A percentile compares a stretch with the other conserved stretches of the same genome.
These are phyloP conservation scores for Danionella cerebrum DNA, from an alignment of 2,113 vertebrate genomes.

Conservation along the genomic window DNA sequence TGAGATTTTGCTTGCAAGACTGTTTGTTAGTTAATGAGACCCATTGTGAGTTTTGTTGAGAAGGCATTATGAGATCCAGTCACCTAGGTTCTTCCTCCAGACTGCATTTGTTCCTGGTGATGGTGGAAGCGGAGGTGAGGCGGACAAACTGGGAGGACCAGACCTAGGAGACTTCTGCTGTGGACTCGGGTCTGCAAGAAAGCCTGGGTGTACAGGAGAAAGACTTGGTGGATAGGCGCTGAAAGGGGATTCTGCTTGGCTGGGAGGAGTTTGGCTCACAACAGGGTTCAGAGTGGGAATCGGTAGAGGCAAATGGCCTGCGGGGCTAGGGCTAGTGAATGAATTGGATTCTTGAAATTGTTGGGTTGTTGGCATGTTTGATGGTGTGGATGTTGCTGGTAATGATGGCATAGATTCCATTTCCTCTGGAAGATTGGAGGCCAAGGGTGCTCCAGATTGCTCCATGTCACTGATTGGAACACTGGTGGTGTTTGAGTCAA, in stretches of 20 bases:
- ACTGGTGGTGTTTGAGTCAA: conserved; percentile 24
- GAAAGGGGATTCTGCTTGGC: conserved; percentile 33
- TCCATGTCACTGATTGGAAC: not conserved
- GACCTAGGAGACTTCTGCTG: conserved; percentile 47
- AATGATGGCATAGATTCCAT: conserved; percentile 22
- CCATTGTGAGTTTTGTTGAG: not conserved
- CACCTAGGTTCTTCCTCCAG: conserved; percentile 90
- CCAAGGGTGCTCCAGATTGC: not conserved
- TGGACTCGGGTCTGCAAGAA: conserved; percentile 14
- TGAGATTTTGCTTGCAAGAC: not conserved
- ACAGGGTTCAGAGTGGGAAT: not conserved
- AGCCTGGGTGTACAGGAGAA: conserved; percentile 49
- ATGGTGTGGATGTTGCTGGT: not conserved
- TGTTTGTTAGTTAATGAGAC: not conserved
- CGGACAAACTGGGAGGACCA: conserved; percentile 45
- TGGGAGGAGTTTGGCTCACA: not conserved
- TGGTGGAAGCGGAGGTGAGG: conserved; percentile 55
- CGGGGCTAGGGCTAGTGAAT: not conserved
- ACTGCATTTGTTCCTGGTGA: conserved; percentile 64
- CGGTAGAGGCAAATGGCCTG: not conserved
- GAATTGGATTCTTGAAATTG: not conserved
- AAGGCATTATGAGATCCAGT: conserved; percentile 19
- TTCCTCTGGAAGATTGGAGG: not conserved
- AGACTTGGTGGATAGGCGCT: conserved; percentile 43
- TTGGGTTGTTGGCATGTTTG: not conserved